A percentile compares a stretch with the other conserved stretches of the same genome.
Conservation (phyloP, 2,888 invertebrate species). For the Leptopilina drosophilae region DNA sequence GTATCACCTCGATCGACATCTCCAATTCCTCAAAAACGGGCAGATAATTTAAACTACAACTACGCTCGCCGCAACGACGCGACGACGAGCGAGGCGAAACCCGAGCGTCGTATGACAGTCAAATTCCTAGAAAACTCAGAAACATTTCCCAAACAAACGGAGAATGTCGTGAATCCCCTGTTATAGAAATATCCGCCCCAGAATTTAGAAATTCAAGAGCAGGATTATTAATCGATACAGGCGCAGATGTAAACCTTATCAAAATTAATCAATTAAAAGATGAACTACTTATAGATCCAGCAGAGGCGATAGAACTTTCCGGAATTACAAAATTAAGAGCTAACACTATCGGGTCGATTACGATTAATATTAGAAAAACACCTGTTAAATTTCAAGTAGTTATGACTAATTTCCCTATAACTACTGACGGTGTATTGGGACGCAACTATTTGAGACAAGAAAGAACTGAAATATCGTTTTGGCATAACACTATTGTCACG, state of each 20-base stretch:
- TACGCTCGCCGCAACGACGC: not conserved
- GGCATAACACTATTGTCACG: not conserved
- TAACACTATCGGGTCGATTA: no score
- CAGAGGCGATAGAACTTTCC: not conserved
- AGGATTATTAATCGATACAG: not conserved
- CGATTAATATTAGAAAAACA: no score
- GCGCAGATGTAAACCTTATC: not conserved
- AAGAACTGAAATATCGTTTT: not conserved
- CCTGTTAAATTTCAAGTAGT: not conserved
- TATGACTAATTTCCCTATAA: not conserved
- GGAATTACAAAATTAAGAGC: not conserved
- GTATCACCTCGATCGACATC: not conserved
- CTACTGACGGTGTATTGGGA: not conserved
- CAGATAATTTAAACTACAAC: not conserved
- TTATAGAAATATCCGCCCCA: not conserved
- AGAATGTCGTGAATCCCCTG: not conserved
- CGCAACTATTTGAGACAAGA: not conserved
- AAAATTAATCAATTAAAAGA: not conserved
- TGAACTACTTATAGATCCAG: not conserved
- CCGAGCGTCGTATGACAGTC: not conserved
- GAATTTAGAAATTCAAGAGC: not conserved
- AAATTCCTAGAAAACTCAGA: not conserved
- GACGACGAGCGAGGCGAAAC: no score
- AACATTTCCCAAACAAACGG: not conserved
- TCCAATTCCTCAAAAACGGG: not conserved